Conservation (phyloP, 2,888 invertebrate genomes). For the Rapana venosa region DNA sequence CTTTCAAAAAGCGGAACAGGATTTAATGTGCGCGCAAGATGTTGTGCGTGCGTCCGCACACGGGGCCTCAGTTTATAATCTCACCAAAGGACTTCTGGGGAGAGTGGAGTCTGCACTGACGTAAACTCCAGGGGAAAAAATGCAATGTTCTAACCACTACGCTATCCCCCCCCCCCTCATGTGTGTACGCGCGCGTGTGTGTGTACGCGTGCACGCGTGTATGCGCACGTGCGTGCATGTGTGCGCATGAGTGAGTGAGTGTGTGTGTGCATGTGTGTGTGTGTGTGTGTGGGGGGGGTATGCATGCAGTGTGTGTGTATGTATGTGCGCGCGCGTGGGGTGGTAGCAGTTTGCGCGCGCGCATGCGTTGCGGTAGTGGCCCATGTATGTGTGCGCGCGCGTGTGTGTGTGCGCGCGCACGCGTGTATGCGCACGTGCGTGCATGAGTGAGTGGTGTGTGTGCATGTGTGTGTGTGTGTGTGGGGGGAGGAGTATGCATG, state of each 20-base stretch:
- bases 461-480: conserved; percentile 9
- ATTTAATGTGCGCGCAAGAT: not conserved
- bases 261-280: not conserved
- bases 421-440: not conserved
- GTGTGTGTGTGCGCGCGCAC: not conserved
- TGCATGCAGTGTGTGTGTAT: no score
- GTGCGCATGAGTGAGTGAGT: not conserved
- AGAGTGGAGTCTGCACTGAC: no score
- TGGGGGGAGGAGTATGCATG: not conserved
- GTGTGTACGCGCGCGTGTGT: not conserved
- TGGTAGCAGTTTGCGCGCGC: no score
- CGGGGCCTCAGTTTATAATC: not conserved
- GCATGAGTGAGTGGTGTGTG: not conserved
- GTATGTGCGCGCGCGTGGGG: not conserved
- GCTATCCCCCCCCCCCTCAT: no score
- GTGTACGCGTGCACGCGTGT: not conserved
- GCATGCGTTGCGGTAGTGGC: not conserved
- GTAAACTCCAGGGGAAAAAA: no score
- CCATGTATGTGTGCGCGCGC: no score
- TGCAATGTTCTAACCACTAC: no score
- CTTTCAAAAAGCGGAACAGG: no score
- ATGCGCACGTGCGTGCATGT: not conserved
- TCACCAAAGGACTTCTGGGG: not conserved
- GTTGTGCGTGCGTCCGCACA: not conserved
- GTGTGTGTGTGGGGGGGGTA: not conserved